phyloP scores from a whole-genome alignment of 2,113 vertebrate species.

The Phylloscopus trochiloides region DNA sequence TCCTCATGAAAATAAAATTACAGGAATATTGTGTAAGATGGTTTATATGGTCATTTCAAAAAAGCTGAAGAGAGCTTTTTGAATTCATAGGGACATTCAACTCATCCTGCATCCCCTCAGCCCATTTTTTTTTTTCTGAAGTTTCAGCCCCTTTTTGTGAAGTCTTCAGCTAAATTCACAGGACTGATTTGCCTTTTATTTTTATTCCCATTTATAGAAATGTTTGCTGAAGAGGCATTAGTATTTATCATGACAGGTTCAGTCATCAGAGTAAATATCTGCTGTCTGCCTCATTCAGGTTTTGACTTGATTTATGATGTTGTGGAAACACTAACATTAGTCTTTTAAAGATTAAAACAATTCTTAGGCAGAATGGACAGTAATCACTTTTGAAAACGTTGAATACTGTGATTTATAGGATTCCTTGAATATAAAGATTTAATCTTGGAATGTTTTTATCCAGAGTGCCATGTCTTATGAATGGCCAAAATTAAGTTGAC shows the following conservation, averaged over 20 bases:
- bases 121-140: background rate
- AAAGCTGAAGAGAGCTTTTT: background rate
- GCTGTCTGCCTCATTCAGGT: background rate
- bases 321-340: slow-evolving; percentile 13
- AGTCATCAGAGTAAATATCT: slow-evolving; percentile 26
- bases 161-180: background rate
- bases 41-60: background rate
- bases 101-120: background rate
- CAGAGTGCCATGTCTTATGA: slow-evolving; percentile 13
- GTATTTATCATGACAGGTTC: slow-evolving; percentile 13
- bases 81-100: background rate
- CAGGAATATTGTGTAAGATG: background rate
- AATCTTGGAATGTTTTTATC: slow-evolving; percentile 17
- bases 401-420: slow-evolving; percentile 51
- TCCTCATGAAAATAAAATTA: background rate
- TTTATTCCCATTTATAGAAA: background rate
- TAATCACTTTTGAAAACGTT: slow-evolving; percentile 53
- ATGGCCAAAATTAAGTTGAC: slow-evolving; percentile 15
- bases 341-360: slow-evolving; percentile 55
- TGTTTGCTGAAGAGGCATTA: slow-evolving; percentile 6
- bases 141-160: background rate
- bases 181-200: background rate
- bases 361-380: slow-evolving; percentile 24
- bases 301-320: slow-evolving; percentile 48
- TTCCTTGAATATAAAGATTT: slow-evolving; percentile 29